phyloP scores from a whole-genome alignment of 2,797 vertebrate species.

The Gymnocypris eckloni region DNA sequence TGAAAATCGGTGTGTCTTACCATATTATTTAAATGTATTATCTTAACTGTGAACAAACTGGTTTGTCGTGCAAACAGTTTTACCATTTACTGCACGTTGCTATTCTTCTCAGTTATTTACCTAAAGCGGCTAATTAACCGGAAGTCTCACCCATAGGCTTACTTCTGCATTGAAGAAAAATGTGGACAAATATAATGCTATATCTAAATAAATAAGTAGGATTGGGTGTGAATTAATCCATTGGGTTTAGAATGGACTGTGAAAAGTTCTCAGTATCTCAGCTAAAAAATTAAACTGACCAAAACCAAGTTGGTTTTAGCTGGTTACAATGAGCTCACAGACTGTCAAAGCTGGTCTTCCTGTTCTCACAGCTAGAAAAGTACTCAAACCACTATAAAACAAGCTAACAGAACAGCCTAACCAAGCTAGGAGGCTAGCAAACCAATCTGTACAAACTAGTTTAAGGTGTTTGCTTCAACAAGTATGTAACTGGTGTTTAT shows the following conservation, averaged over 20 bases:
- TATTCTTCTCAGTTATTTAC: too few species aligned
- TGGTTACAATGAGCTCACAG: neutral
- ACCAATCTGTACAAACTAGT: neutral
- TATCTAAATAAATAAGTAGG: neutral
- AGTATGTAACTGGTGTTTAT: neutral
- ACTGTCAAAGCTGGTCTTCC: neutral
- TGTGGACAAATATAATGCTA: neutral
- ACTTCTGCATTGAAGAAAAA: too few species aligned
- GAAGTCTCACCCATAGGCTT: too few species aligned
- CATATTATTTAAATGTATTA: too few species aligned
- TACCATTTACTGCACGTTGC: too few species aligned
- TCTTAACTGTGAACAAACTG: too few species aligned
- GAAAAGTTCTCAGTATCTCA: neutral
- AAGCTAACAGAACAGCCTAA: neutral
- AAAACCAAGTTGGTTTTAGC: neutral
- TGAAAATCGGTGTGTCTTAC: too few species aligned
- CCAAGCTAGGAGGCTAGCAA: neutral
- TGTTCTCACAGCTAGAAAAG: neutral
- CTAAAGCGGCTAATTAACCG: too few species aligned
- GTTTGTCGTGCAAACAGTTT: too few species aligned
- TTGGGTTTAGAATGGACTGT: constrained; percentile 3
- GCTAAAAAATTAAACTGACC: neutral
- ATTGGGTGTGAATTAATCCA: neutral
- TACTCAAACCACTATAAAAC: neutral
- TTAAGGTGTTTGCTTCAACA: neutral